Conservation (phyloP, 2,888 invertebrate species). For the Drosophila kambysellisi region DNA sequence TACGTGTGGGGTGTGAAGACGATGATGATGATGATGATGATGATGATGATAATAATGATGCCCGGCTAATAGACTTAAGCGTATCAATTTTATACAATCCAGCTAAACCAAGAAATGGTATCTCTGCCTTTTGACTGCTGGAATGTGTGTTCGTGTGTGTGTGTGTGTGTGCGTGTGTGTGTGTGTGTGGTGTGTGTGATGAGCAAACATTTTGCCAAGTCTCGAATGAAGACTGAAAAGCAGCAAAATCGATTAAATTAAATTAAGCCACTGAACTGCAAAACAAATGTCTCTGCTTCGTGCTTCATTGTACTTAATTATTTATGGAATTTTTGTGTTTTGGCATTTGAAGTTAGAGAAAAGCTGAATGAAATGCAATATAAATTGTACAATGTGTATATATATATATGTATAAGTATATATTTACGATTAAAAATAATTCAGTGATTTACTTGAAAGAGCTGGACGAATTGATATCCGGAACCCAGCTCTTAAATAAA, state of each 20-base stretch:
- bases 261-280: conserved; percentile 34
- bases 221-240: background rate
- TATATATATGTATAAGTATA: background rate
- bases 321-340: conserved; percentile 31
- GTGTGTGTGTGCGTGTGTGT: conserved; percentile 28
- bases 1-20: conserved; percentile 29
- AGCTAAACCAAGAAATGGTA: background rate
- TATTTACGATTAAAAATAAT: background rate
- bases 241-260: conserved; percentile 22
- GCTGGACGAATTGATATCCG: background rate
- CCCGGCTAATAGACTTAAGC: conserved; percentile 56
- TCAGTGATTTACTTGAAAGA: background rate
- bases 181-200: conserved; percentile 26
- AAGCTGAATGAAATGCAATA: background rate
- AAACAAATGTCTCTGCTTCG: conserved; percentile 21
- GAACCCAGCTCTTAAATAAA: background rate
- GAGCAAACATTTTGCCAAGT: conserved; percentile 10
- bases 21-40: background rate
- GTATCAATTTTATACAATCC: conserved; percentile 52
- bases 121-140: background rate
- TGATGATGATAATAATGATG: conserved; percentile 12
- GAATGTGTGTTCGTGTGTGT: conserved; percentile 27
- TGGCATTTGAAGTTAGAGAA: conserved; percentile 3
- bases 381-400: background rate
- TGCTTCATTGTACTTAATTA: conserved; percentile 40